Percentiles rank a stretch among this genome's conserved stretches.
phyloP scores from a whole-genome alignment of 2,888 invertebrate species.

The Alcis repandata region DNA sequence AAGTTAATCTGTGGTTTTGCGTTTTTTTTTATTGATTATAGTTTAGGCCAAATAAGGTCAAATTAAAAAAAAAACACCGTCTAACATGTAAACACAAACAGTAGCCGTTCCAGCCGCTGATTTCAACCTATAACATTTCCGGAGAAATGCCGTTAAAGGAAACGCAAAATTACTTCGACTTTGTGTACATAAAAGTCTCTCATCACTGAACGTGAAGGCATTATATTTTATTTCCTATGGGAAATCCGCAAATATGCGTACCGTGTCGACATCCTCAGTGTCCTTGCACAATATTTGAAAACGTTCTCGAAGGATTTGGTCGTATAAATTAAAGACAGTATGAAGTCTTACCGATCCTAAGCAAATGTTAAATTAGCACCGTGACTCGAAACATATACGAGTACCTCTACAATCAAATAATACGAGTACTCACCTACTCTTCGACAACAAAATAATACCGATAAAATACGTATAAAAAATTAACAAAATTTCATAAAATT shows the following conservation, averaged over 20 bases:
- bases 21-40: too few species aligned
- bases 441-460: too few species aligned
- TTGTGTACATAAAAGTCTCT: conserved; percentile 36
- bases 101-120: not conserved
- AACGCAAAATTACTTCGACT: conserved; percentile 35
- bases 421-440: too few species aligned
- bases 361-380: not conserved
- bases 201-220: conserved; percentile 40
- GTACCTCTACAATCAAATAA: too few species aligned
- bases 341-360: conserved; percentile 2
- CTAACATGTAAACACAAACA: not conserved
- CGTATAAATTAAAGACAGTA: conserved; percentile 10
- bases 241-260: conserved; percentile 48
- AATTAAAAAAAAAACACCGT: not conserved
- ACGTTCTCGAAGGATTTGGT: conserved; percentile 25
- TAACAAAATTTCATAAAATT: too few species aligned
- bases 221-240: conserved; percentile 50
- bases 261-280: conserved; percentile 38
- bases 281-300: conserved; percentile 42
- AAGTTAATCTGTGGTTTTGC: too few species aligned
- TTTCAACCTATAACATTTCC: conserved; percentile 11
- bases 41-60: not conserved
- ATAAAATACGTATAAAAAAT: too few species aligned
- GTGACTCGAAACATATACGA: too few species aligned
- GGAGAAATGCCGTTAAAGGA: conserved; percentile 11